These are phyloP conservation scores for Acanthosepion esculentum DNA, from an alignment of 2,888 invertebrate genomes.

Conservation along the genomic window DNA sequence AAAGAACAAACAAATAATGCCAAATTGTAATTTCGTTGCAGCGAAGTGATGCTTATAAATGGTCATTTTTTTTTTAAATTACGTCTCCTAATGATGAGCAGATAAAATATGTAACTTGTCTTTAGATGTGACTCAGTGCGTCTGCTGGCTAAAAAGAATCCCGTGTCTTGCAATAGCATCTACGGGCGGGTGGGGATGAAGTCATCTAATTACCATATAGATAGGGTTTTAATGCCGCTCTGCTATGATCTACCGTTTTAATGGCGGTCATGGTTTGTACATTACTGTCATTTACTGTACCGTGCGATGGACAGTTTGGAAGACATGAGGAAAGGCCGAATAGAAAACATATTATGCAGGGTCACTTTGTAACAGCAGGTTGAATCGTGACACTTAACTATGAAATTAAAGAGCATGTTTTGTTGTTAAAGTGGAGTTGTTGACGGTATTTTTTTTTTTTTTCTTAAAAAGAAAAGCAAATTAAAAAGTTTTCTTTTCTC, in stretches of 20 bases:
- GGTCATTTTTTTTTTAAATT: too few species aligned
- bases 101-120: neutral
- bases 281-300: neutral
- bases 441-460: too few species aligned
- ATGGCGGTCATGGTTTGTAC: neutral
- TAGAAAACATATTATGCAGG: neutral
- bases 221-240: neutral
- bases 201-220: neutral
- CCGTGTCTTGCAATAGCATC: neutral
- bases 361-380: neutral
- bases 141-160: neutral
- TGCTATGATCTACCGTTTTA: neutral
- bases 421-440: too few species aligned
- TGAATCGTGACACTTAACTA: neutral
- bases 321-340: neutral
- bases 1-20: too few species aligned
- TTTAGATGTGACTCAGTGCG: neutral
- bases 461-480: too few species aligned
- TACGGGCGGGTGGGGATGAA: neutral
- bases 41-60: too few species aligned
- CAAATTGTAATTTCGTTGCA: too few species aligned
- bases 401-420: neutral
- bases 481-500: too few species aligned
- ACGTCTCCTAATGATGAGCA: too few species aligned
- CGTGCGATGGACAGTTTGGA: neutral